A percentile compares a stretch with the other conserved stretches of the same genome.
phyloP scores from a whole-genome alignment of 2,113 vertebrate genomes.

The Noturus placidus region DNA sequence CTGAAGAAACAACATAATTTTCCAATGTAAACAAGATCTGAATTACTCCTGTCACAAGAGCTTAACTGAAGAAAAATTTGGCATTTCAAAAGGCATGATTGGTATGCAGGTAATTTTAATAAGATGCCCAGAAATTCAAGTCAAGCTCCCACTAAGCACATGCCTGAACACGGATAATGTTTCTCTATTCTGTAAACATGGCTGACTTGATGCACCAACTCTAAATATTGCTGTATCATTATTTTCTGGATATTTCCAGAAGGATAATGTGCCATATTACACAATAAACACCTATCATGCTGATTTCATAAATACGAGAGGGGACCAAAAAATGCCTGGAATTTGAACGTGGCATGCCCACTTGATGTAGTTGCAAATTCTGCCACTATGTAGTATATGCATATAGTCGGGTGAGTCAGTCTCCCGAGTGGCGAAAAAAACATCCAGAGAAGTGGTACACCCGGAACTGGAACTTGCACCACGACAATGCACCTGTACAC shows the following conservation, averaged over 20 bases:
- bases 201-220: background rate
- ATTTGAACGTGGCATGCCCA: too few relatives aligned
- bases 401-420: too few relatives aligned
- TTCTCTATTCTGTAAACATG: background rate
- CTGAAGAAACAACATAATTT: background rate
- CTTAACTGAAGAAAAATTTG: background rate
- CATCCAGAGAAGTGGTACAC: too few relatives aligned
- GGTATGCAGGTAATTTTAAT: background rate
- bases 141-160: background rate
- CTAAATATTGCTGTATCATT: background rate
- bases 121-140: background rate
- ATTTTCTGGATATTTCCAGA: background rate
- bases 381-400: too few relatives aligned
- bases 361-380: too few relatives aligned
- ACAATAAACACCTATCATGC: background rate
- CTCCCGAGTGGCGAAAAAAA: too few relatives aligned
- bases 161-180: background rate
- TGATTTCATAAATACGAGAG: background rate
- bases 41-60: background rate
- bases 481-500: too few relatives aligned
- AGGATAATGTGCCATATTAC: background rate
- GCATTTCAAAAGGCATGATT: background rate
- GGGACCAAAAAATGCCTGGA: too few relatives aligned
- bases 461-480: too few relatives aligned
- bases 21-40: background rate